Percentiles rank a stretch among this genome's conserved stretches.
These are phyloP conservation scores for Antheraea pernyi DNA, from an alignment of 1,140 invertebrate genomes.

Conservation along the genomic window DNA sequence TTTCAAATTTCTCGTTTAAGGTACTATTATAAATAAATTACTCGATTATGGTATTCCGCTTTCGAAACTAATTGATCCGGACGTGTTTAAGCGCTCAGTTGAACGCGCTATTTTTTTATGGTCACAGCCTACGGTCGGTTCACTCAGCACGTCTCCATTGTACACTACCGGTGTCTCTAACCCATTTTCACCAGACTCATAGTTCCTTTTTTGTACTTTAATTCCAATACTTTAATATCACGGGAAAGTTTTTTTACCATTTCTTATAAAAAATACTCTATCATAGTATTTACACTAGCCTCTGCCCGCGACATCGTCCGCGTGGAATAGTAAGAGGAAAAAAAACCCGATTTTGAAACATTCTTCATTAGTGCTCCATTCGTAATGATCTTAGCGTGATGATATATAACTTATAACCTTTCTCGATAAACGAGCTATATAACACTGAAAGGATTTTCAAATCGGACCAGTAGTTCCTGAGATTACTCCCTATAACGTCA, in stretches of 20 bases:
- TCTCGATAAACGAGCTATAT: no score
- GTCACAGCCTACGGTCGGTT: slow-evolving; percentile 12
- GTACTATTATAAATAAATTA: slow-evolving; percentile 47
- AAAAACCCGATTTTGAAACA: no score
- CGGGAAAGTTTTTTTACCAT: neutral
- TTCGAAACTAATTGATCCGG: slow-evolving; percentile 56
- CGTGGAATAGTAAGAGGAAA: no score
- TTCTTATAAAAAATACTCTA: no score
- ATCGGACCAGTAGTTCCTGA: no score
- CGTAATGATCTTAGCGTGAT: no score
- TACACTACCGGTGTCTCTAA: neutral
- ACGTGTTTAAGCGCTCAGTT: slow-evolving; percentile 48
- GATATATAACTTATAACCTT: no score
- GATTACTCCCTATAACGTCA: no score
- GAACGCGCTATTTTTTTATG: slow-evolving; percentile 14
- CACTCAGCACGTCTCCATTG: slow-evolving; percentile 4
- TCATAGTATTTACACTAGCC: no score
- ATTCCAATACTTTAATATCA: neutral
- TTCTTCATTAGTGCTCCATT: no score
- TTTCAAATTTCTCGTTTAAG: neutral
- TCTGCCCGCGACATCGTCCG: no score
- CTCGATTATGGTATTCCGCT: slow-evolving; percentile 38
- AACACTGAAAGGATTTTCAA: no score
- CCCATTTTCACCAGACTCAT: neutral
- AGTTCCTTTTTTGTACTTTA: neutral